Conservation (phyloP, 2,888 invertebrate species). For the Ormyrus pomaceus region DNA sequence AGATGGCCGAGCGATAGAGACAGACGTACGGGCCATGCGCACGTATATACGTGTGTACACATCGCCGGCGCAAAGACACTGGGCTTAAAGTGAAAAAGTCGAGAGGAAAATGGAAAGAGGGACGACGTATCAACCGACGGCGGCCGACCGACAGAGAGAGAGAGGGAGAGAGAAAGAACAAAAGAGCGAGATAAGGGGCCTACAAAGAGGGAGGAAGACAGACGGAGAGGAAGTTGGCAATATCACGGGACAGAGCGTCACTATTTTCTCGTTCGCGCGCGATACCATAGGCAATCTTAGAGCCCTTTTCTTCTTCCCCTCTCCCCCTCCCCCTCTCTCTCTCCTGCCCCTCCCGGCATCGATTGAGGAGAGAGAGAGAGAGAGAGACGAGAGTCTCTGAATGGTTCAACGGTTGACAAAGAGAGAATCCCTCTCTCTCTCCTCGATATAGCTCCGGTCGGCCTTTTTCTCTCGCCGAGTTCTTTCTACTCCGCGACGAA, state of each 20-base stretch:
- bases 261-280: slow-evolving; percentile 61
- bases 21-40: not conserved
- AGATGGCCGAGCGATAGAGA: not conserved
- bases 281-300: slow-evolving; percentile 62
- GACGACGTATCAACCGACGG: not conserved
- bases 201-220: too few relatives aligned
- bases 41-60: not conserved
- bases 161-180: slow-evolving; percentile 15
- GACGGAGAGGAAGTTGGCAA: slow-evolving; percentile 59
- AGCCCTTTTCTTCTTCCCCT: slow-evolving; percentile 39
- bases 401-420: slow-evolving; percentile 47
- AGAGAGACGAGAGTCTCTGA: slow-evolving; percentile 37
- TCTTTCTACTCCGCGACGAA: slow-evolving; percentile 1
- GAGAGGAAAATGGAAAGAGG: slow-evolving; percentile 39
- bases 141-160: not conserved
- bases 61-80: not conserved
- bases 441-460: too few relatives aligned
- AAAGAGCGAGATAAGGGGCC: slow-evolving; percentile 47
- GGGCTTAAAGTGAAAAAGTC: slow-evolving; percentile 29
- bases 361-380: slow-evolving; percentile 19
- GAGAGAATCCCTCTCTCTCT: slow-evolving; percentile 12
- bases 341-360: slow-evolving; percentile 21
- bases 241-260: slow-evolving; percentile 59
- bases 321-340: slow-evolving; percentile 21
- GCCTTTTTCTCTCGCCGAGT: too few relatives aligned